A percentile compares a stretch with the other conserved stretches of the same genome.
phyloP scores from a whole-genome alignment of 2,113 vertebrate genomes.

The Pardalotus punctatus region DNA sequence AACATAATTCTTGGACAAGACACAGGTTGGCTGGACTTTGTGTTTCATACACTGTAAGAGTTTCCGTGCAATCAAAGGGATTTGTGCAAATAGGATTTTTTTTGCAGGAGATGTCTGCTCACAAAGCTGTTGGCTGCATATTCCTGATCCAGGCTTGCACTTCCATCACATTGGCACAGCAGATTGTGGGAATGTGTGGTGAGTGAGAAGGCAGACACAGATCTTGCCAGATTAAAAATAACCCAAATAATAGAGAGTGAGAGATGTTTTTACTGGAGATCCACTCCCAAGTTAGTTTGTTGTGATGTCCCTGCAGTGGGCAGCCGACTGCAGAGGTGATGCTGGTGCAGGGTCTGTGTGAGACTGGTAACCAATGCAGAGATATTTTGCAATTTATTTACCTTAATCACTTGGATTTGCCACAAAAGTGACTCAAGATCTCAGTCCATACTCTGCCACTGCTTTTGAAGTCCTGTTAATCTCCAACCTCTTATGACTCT shows the following conservation, averaged over 20 bases:
- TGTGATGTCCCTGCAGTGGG: background rate
- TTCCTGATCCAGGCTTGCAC: background rate
- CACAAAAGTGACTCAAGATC: background rate
- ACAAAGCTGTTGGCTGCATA: background rate
- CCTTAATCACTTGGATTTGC: background rate
- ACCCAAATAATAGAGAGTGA: background rate
- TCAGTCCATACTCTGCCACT: background rate
- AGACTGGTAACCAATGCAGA: background rate
- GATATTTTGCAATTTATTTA: background rate
- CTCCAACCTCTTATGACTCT: background rate
- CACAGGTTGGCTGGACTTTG: background rate
- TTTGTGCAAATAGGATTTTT: background rate
- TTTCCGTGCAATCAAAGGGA: background rate
- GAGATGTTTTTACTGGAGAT: background rate
- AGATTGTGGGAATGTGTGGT: background rate
- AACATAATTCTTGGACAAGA: background rate
- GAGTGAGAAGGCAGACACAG: background rate
- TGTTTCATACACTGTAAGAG: background rate
- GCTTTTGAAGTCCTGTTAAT: background rate
- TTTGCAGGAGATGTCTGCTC: background rate
- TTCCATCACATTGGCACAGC: accelerated
- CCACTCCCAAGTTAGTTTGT: background rate
- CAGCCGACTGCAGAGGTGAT: background rate
- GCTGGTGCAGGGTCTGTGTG: background rate
- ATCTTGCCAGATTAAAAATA: background rate